phyloP scores from a whole-genome alignment of 2,113 vertebrate genomes.

The Charina bottae region DNA sequence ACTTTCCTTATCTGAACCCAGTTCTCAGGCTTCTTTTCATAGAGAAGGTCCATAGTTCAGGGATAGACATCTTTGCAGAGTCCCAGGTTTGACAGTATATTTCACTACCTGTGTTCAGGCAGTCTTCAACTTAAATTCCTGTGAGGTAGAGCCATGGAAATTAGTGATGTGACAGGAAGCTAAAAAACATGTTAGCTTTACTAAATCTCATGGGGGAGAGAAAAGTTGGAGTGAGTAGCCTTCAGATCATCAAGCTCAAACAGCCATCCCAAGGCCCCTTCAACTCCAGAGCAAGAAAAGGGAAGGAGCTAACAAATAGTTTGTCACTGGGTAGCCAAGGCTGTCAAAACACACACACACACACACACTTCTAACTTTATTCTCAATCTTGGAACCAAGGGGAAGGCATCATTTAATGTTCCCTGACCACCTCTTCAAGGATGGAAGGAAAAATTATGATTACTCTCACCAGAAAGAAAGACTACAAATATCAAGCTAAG shows the following conservation, averaged over 20 bases:
- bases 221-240: not conserved
- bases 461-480: not conserved
- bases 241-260: not conserved
- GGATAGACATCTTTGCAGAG: not conserved
- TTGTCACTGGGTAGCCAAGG: not conserved
- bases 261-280: not conserved
- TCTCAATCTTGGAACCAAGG: not conserved
- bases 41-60: not conserved
- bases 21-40: not conserved
- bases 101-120: not conserved
- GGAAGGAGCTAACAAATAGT: not conserved
- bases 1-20: not conserved
- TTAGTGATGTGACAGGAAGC: not conserved
- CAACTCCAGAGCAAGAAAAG: not conserved
- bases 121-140: not conserved
- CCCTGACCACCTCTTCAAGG: not conserved
- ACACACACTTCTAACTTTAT: not conserved
- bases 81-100: not conserved
- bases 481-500: not conserved
- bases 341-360: too few relatives aligned
- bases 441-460: not conserved
- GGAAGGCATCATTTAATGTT: not conserved
- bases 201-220: not conserved
- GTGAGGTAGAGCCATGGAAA: not conserved
- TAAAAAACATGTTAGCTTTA: not conserved